Base-by-base conservation (phyloP, 2,888 invertebrate species). In the Brachynemurus nebulosus region DNA sequence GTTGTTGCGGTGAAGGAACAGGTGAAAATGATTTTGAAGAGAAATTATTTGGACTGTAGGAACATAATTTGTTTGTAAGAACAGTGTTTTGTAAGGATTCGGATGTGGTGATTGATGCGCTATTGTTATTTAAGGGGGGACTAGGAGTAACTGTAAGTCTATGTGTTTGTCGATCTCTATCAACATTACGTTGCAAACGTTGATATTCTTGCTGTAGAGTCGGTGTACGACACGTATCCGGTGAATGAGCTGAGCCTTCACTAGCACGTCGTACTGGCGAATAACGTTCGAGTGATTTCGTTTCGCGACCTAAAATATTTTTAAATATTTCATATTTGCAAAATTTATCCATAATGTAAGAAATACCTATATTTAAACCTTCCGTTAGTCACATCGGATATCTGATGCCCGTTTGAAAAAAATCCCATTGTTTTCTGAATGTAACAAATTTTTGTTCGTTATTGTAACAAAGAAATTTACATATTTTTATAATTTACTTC, bases 261-360 rank as follows among this genome's bases (percentile, higher is more conserved):
- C 85, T 86, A 7, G 91, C 90, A 50, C 93, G 72, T 2, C 95
- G 74, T 11, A 92, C 91, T 0, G 92, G 93, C 50, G 91, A 91
- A 61, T 88, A 93, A 16, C 92, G 67, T 60, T 89, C 89, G 35
- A 76, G 65, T 2, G 62, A 59, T 51, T 65, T 65, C 55, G 73
- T 74, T 48, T 76, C 76, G 2, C 76, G 69, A 5, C 74, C 76
- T 76, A 44, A 19, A 43, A 44, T 35, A 21, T 2, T n/a, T n/a
- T n/a, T n/a, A n/a, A n/a, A n/a, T n/a, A n/a, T n/a, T n/a, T n/a
- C n/a, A n/a, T n/a, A n/a, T n/a, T n/a, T n/a, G n/a, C n/a, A n/a
- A n/a, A n/a, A n/a, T n/a, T n/a, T n/a, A n/a, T n/a, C n/a, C n/a
- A n/a, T n/a, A n/a, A n/a, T n/a, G n/a, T n/a, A n/a, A n/a, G n/a